These are phyloP conservation scores for Drosophila novamexicana DNA, from an alignment of 1,140 invertebrate species.

Conservation along the genomic window DNA sequence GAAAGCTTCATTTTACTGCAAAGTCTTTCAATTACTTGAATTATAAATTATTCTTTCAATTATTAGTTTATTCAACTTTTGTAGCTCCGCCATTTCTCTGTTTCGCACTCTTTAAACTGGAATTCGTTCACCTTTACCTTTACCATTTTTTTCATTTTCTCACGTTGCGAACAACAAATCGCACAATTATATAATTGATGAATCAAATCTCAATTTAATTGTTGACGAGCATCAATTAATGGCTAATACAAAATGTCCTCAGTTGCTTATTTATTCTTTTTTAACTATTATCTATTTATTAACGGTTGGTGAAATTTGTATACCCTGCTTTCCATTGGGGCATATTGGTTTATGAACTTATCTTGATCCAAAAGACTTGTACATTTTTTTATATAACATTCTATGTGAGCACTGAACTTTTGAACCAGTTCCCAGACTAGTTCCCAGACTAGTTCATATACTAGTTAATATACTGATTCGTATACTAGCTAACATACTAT, in stretches of 20 bases:
- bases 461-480: no score
- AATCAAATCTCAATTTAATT: slow-evolving; percentile 54
- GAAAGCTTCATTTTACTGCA: no score
- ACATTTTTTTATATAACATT: neutral
- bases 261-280: slow-evolving; percentile 1
- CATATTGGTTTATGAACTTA: no score
- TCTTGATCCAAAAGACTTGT: no score
- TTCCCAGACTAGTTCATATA: no score
- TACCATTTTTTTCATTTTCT: slow-evolving; percentile 53
- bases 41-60: neutral
- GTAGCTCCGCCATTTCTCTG: neutral
- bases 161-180: slow-evolving; percentile 50
- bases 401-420: no score
- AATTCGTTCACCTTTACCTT: slow-evolving; percentile 19
- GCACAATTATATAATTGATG: slow-evolving; percentile 74
- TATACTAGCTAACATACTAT: no score
- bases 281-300: no score
- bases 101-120: slow-evolving; percentile 4
- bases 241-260: slow-evolving; percentile 62
- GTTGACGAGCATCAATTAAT: slow-evolving; percentile 51
- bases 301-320: slow-evolving; percentile 39
- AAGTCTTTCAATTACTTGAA: no score
- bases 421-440: no score
- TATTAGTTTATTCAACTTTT: neutral
- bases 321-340: slow-evolving; percentile 14